Percentiles rank a stretch among this genome's conserved stretches.
Conservation (phyloP, 2,797 vertebrate species). For the Pseudomugil tenellus region DNA sequence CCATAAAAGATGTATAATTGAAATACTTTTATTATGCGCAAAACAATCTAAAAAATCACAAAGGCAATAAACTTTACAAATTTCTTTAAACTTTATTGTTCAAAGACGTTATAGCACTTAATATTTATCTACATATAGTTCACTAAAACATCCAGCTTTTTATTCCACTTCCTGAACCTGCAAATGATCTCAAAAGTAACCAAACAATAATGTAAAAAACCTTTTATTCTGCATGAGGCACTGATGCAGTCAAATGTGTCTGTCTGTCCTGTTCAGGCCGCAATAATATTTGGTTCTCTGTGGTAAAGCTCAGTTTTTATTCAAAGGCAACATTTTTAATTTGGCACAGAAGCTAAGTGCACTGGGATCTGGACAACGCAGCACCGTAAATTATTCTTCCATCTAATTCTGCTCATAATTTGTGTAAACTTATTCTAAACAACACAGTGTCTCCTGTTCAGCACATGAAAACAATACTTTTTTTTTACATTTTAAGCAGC, state of each 20-base stretch:
- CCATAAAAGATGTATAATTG: background rate
- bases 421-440: conserved; percentile 2
- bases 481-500: background rate
- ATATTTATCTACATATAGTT: background rate
- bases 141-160: conserved; percentile 13
- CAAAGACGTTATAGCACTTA: conserved; percentile 17
- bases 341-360: conserved; percentile 24
- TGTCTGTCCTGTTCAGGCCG: background rate
- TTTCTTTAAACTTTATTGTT: conserved; percentile 16
- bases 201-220: background rate
- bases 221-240: conserved; percentile 14
- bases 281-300: conserved; percentile 11
- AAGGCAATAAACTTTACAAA: conserved; percentile 14
- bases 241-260: background rate
- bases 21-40: conserved; percentile 42
- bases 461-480: background rate
- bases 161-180: background rate
- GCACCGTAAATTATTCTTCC: conserved; percentile 13
- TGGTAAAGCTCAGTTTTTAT: background rate
- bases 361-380: conserved; percentile 7
- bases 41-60: conserved; percentile 24
- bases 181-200: conserved; percentile 10
- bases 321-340: conserved; percentile 8
- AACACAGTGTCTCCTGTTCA: background rate
- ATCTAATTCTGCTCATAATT: background rate